These are phyloP conservation scores for Andrena minutula DNA, from an alignment of 2,888 invertebrate genomes.

Conservation along the genomic window DNA sequence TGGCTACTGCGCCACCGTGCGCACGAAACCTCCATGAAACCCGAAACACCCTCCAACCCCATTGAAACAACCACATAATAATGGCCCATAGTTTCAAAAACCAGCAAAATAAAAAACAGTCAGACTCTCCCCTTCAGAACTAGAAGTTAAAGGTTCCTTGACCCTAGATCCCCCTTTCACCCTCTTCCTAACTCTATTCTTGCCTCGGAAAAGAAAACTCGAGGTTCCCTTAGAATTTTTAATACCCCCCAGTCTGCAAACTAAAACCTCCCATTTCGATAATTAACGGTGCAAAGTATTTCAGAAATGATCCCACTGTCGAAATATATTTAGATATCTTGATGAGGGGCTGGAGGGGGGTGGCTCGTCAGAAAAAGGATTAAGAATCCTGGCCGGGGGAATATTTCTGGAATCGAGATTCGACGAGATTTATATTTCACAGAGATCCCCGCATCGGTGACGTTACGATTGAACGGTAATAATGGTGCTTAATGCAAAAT, in stretches of 20 bases:
- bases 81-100: not conserved
- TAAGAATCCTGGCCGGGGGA: slow-evolving; percentile 12
- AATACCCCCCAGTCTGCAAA: not conserved
- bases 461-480: slow-evolving; percentile 39
- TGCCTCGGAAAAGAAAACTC: too few species aligned
- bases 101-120: not conserved
- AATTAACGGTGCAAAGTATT: not conserved
- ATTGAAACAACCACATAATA: not conserved
- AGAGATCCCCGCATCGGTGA: slow-evolving; percentile 13
- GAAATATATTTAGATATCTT: not conserved
- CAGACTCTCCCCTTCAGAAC: too few species aligned
- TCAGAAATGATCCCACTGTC: not conserved
- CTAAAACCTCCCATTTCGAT: not conserved
- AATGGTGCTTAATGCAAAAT: slow-evolving; percentile 43
- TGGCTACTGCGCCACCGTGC: slow-evolving; percentile 80
- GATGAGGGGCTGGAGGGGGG: not conserved
- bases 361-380: not conserved
- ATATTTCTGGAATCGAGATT: slow-evolving; percentile 18
- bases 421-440: slow-evolving; percentile 34
- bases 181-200: not conserved
- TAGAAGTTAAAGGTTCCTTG: not conserved
- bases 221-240: not conserved
- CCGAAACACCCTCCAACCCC: slow-evolving; percentile 20
- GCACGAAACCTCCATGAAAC: slow-evolving; percentile 72
- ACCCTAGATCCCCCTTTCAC: not conserved